These are phyloP conservation scores for Spea bombifrons DNA, from an alignment of 2,113 vertebrate genomes.

Conservation along the genomic window DNA sequence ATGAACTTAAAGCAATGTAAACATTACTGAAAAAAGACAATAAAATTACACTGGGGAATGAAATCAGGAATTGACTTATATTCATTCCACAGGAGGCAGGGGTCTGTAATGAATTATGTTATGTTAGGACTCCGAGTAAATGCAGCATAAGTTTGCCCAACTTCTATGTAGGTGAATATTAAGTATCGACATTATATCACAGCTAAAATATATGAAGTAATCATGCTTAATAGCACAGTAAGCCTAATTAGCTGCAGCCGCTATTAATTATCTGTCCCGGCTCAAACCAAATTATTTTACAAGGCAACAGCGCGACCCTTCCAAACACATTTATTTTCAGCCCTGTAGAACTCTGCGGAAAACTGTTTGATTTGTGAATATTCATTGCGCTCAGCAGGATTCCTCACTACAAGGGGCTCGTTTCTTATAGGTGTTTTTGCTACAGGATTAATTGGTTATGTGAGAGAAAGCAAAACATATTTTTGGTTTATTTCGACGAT, in stretches of 20 bases:
- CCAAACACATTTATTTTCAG: conserved; percentile 9
- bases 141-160: conserved; percentile 2
- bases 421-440: conserved; percentile 12
- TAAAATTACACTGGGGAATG: too few species aligned
- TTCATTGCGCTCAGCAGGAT: conserved; percentile 17
- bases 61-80: too few species aligned
- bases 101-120: neutral
- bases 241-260: conserved; percentile 18
- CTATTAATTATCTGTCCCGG: conserved; percentile 3
- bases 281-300: conserved; percentile 13
- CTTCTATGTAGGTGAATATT: conserved; percentile 2
- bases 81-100: neutral
- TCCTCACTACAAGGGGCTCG: conserved; percentile 1
- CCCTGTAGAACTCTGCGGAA: neutral
- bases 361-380: conserved; percentile 9
- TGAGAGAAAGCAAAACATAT: neutral
- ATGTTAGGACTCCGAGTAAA: conserved; percentile 6
- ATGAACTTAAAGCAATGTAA: too few species aligned
- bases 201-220: neutral
- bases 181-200: conserved; percentile 11
- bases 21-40: too few species aligned
- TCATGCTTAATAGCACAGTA: neutral
- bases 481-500: neutral
- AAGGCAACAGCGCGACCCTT: neutral
- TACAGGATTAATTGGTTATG: conserved; percentile 1